These are phyloP conservation scores for Gymnogyps californianus DNA, from an alignment of 2,113 vertebrate species.

Conservation along the genomic window DNA sequence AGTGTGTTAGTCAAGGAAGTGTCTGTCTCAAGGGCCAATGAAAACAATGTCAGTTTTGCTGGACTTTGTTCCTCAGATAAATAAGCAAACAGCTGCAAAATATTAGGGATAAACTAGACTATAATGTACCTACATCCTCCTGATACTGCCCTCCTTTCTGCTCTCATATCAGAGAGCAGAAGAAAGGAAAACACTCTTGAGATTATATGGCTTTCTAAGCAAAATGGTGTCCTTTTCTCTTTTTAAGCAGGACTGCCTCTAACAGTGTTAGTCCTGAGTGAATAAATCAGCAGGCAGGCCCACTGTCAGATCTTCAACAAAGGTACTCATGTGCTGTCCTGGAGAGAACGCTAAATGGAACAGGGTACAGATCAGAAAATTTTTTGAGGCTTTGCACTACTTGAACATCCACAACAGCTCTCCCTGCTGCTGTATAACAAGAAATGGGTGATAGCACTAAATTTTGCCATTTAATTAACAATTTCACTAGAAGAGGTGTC, in stretches of 20 bases:
- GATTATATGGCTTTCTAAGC: background rate
- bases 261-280: background rate
- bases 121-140: background rate
- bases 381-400: background rate
- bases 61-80: constrained; percentile 37
- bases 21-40: constrained; percentile 27
- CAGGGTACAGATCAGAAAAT: background rate
- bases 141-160: background rate
- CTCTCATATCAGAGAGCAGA: background rate
- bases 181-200: background rate
- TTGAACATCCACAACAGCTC: background rate
- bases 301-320: background rate
- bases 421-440: background rate
- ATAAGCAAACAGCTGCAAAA: constrained; percentile 54
- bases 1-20: constrained; percentile 25
- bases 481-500: background rate
- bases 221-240: background rate
- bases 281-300: background rate
- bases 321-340: background rate
- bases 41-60: constrained; percentile 47
- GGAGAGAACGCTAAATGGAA: background rate
- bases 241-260: background rate
- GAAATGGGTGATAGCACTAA: background rate
- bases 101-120: constrained; percentile 24
- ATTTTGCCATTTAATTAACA: background rate